Percentiles rank a stretch among this genome's conserved stretches.
Conservation (phyloP, 2,888 invertebrate species). For the Sympetrum striolatum region DNA sequence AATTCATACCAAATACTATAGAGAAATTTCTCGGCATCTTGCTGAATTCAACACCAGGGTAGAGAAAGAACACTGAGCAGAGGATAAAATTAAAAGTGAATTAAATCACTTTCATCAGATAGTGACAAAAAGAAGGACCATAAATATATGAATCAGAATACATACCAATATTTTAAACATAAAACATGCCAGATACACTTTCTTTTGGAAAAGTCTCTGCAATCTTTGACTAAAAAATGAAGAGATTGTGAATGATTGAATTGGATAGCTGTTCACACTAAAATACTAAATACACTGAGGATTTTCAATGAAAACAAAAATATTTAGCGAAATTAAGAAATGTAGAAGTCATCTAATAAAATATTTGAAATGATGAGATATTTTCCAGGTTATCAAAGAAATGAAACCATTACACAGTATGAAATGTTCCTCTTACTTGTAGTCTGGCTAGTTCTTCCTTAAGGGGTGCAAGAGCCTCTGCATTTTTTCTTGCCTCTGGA, state of each 20-base stretch:
- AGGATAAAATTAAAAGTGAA: no score
- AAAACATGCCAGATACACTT: no score
- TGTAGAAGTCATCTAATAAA: background rate
- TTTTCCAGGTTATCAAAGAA: background rate
- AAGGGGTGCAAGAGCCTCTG: constrained; percentile 70
- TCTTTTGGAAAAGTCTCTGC: no score
- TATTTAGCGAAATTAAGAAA: background rate
- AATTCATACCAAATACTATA: no score
- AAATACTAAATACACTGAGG: background rate
- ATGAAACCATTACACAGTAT: no score
- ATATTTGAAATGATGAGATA: background rate
- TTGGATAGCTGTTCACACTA: background rate
- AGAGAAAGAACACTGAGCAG: no score
- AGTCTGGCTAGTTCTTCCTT: constrained; percentile 77
- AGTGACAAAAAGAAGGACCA: no score
- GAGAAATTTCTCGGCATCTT: no score
- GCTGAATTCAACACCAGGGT: no score
- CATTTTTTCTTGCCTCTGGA: constrained; percentile 70
- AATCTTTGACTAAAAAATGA: no score
- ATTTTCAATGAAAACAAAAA: background rate
- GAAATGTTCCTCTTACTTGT: constrained; percentile 57
- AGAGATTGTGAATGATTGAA: background rate
- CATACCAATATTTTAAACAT: background rate
- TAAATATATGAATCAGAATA: background rate
- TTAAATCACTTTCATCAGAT: no score